Percentiles rank a stretch among this genome's conserved stretches.
Conservation (phyloP, 23 tunicate species). For the Ciona savignyi region DNA sequence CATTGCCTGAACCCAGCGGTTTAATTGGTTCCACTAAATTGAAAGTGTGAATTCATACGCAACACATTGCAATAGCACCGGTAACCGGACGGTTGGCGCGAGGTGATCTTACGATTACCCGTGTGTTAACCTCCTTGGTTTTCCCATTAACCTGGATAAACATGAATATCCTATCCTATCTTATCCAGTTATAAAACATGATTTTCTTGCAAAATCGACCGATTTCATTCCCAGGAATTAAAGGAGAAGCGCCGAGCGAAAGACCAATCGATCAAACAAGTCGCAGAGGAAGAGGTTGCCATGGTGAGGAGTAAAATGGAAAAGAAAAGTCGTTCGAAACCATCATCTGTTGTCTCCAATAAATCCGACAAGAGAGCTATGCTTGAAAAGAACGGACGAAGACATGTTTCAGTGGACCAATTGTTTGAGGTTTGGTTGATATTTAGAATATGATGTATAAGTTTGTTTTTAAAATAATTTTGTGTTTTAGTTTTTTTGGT, state of each 20-base stretch:
- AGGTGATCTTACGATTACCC: too few relatives aligned
- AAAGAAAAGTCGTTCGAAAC: conserved; percentile 11
- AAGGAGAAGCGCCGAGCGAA: conserved; percentile 45
- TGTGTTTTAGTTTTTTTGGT: not conserved
- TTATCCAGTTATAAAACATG: too few relatives aligned
- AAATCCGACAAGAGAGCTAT: not conserved
- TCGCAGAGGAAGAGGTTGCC: conserved; percentile 69
- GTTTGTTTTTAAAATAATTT: not conserved
- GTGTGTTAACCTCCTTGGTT: too few relatives aligned
- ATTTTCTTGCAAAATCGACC: too few relatives aligned
- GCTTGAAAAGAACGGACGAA: not conserved
- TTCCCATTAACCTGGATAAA: too few relatives aligned
- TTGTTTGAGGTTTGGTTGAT: conserved; percentile 14
- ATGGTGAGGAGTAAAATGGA: conserved; percentile 17
- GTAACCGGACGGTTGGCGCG: too few relatives aligned
- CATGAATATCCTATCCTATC: too few relatives aligned
- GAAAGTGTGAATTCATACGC: too few relatives aligned
- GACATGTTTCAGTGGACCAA: not conserved
- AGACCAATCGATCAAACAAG: conserved; percentile 12
- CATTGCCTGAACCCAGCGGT: too few relatives aligned
- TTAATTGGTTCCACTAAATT: too few relatives aligned
- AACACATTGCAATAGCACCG: too few relatives aligned
- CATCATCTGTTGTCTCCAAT: not conserved
- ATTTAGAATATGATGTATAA: not conserved
- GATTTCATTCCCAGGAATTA: conserved; percentile 43